Conservation (phyloP, 2,113 vertebrate genomes). For the Eulacestoma nigropectus region DNA sequence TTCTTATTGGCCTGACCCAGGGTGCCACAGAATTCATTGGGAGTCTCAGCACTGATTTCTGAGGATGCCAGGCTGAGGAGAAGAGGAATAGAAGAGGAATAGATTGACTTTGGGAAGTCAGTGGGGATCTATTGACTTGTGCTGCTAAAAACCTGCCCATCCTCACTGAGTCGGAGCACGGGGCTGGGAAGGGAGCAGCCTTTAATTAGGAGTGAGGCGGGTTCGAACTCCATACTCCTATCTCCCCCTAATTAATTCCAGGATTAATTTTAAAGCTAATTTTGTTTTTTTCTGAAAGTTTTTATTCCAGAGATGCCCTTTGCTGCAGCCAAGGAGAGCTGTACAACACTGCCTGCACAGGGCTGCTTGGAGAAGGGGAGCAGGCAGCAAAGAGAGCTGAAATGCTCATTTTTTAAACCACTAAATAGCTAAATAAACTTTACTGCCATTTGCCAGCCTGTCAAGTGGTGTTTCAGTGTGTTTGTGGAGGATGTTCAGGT, state of each 20-base stretch:
- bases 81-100: not conserved
- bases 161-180: not conserved
- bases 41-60: not conserved
- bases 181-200: not conserved
- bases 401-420: not conserved
- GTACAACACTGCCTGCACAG: not conserved
- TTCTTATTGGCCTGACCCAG: not conserved
- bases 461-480: not conserved
- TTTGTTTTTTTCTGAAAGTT: not conserved
- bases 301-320: not conserved
- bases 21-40: not conserved
- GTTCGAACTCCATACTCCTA: not conserved
- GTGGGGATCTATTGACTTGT: not conserved
- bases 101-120: constrained; percentile 8
- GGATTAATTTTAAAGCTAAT: constrained; percentile 9
- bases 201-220: not conserved
- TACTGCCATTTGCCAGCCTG: not conserved
- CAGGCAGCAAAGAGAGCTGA: not conserved
- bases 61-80: not conserved
- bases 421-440: not conserved
- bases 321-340: not conserved
- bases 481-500: not conserved
- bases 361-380: not conserved
- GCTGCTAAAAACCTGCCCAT: not conserved
- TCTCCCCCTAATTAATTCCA: constrained; percentile 12